Conservation (phyloP, 53 echinoderm and acorn worm genomes). For the Arbacia lixula region DNA sequence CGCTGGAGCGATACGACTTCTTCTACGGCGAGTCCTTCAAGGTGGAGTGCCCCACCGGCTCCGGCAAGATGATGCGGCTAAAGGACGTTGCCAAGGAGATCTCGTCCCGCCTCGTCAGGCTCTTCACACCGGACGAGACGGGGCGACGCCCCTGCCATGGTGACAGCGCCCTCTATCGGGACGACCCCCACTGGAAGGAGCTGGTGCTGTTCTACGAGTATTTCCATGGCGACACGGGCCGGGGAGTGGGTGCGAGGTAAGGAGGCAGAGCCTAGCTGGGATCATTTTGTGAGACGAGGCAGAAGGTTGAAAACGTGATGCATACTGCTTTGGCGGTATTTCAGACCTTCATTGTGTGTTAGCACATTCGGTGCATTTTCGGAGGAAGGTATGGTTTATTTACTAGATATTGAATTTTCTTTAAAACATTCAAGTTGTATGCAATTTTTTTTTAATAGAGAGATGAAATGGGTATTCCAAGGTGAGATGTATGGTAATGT, state of each 20-base stretch:
- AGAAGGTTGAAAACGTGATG: not conserved
- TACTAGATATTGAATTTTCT: too few species aligned
- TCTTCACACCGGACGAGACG: slow-evolving; percentile 88
- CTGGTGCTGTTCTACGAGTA: slow-evolving; percentile 97
- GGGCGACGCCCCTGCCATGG: slow-evolving; percentile 91
- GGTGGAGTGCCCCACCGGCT: slow-evolving; percentile 97
- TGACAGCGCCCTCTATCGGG: slow-evolving; percentile 74
- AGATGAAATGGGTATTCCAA: too few species aligned
- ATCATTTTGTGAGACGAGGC: too few species aligned
- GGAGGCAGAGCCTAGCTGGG: not conserved
- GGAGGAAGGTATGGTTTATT: too few species aligned
- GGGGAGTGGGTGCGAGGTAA: slow-evolving; percentile 96
- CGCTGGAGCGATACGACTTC: slow-evolving; percentile 95
- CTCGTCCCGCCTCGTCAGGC: slow-evolving; percentile 70
- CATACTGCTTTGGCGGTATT: too few species aligned
- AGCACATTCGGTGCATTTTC: too few species aligned
- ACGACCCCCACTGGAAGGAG: slow-evolving; percentile 92
- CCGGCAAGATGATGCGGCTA: slow-evolving; percentile 89
- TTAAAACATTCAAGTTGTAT: too few species aligned
- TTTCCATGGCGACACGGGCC: slow-evolving; percentile 90
- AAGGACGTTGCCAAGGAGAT: slow-evolving; percentile 94
- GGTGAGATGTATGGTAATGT: too few species aligned
- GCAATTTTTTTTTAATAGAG: too few species aligned
- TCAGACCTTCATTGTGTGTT: too few species aligned
- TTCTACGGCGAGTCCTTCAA: slow-evolving; percentile 92